These are phyloP conservation scores for Ormyrus nitidulus DNA, from an alignment of 2,888 invertebrate species.

Conservation along the genomic window DNA sequence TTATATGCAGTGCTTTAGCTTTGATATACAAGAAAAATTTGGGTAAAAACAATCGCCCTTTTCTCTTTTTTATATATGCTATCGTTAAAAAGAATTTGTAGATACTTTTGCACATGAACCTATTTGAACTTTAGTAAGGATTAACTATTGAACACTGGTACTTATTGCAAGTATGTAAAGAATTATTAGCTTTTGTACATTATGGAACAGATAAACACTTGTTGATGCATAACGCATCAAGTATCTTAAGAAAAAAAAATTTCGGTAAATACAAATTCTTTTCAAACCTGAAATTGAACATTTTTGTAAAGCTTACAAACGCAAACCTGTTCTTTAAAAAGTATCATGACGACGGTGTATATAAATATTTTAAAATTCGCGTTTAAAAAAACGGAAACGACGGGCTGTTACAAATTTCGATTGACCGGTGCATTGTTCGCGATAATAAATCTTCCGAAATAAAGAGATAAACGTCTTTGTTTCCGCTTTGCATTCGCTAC, in stretches of 20 bases:
- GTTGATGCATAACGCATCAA: neutral
- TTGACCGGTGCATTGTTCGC: conserved; percentile 22
- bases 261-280: neutral
- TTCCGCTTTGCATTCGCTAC: neutral
- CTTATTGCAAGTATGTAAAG: too few relatives aligned
- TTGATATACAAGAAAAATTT: conserved; percentile 1
- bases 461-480: conserved; percentile 9
- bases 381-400: conserved; percentile 6
- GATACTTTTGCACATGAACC: neutral
- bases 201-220: neutral
- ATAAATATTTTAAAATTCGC: conserved; percentile 25
- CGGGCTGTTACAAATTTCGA: conserved; percentile 19
- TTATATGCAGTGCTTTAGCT: neutral
- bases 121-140: too few relatives aligned
- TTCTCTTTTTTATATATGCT: neutral
- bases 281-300: neutral
- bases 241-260: too few relatives aligned
- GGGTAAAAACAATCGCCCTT: too few relatives aligned
- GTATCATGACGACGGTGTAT: conserved; percentile 1
- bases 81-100: conserved; percentile 11
- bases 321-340: neutral
- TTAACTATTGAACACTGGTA: too few relatives aligned
- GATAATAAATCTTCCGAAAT: conserved; percentile 7
- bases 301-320: conserved; percentile 1
- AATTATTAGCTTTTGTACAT: too few relatives aligned